A percentile compares a stretch with the other conserved stretches of the same genome.
Conservation (phyloP, 2,113 vertebrate genomes). For the Ranitomeya variabilis region DNA sequence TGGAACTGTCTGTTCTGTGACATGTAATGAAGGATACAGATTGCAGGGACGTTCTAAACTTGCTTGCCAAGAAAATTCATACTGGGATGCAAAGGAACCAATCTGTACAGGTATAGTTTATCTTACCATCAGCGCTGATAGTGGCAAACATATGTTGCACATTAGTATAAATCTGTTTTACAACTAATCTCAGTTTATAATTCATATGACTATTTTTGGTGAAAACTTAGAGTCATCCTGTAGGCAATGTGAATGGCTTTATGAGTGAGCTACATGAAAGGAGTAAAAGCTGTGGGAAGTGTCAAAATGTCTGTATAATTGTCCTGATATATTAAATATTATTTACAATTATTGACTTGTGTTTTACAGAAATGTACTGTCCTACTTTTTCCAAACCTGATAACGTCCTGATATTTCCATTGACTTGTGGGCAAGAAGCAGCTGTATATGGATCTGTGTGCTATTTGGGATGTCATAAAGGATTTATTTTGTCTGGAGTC, state of each 20-base stretch:
- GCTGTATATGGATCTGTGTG: constrained; percentile 76
- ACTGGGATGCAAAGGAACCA: constrained; percentile 88
- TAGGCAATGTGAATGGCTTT: neutral
- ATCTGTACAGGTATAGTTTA: constrained; percentile 88
- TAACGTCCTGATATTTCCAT: constrained; percentile 78
- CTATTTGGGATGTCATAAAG: constrained; percentile 81
- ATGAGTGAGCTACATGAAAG: neutral
- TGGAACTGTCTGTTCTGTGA: constrained; percentile 79
- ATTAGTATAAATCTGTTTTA: neutral
- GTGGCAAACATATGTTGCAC: neutral
- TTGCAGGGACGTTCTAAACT: constrained; percentile 82
- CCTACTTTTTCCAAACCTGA: constrained; percentile 73
- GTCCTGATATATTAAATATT: neutral
- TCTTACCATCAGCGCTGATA: neutral
- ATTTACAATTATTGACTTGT: neutral
- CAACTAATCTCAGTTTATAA: neutral
- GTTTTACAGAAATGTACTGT: constrained; percentile 81
- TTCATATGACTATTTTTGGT: neutral
- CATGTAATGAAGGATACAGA: constrained; percentile 84
- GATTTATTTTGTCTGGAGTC: constrained; percentile 82
- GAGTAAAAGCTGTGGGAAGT: neutral
- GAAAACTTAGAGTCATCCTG: neutral
- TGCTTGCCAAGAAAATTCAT: constrained; percentile 82
- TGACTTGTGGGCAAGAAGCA: constrained; percentile 78
- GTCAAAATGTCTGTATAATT: neutral